phyloP scores from a whole-genome alignment of 2,888 invertebrate genomes.

The Hemistola chrysoprasaria region DNA sequence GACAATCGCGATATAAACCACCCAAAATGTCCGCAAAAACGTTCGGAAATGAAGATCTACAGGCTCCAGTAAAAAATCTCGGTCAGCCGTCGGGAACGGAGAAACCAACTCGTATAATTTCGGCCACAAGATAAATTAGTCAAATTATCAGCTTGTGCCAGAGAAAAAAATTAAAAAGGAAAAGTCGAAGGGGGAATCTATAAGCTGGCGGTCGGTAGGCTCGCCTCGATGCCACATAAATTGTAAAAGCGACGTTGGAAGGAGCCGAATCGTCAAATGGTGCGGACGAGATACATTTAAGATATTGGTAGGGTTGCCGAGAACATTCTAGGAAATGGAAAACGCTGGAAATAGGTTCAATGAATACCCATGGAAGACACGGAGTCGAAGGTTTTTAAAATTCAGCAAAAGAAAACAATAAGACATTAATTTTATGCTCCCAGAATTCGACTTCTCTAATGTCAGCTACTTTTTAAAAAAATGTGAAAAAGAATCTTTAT shows the following conservation, averaged over 20 bases:
- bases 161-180: constrained; percentile 26
- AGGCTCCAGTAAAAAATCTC: constrained; percentile 22
- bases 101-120: constrained; percentile 24
- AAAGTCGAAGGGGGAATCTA: constrained; percentile 28
- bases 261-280: constrained; percentile 71
- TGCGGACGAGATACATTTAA: constrained; percentile 70
- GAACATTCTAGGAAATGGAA: not conserved
- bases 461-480: too few species aligned
- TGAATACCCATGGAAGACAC: too few species aligned
- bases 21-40: constrained; percentile 11
- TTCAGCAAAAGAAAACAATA: too few species aligned
- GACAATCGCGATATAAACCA: constrained; percentile 8
- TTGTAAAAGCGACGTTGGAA: constrained; percentile 56
- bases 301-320: constrained; percentile 53
- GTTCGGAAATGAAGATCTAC: constrained; percentile 15
- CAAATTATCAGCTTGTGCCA: constrained; percentile 33
- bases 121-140: constrained; percentile 30
- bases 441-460: too few species aligned
- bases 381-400: not conserved
- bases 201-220: constrained; percentile 41
- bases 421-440: too few species aligned
- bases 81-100: constrained; percentile 10
- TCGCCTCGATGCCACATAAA: constrained; percentile 53
- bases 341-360: not conserved
- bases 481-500: too few species aligned